These are phyloP conservation scores for Thryonomys swinderianus DNA, from an alignment of 2,113 vertebrate species.

Conservation along the genomic window DNA sequence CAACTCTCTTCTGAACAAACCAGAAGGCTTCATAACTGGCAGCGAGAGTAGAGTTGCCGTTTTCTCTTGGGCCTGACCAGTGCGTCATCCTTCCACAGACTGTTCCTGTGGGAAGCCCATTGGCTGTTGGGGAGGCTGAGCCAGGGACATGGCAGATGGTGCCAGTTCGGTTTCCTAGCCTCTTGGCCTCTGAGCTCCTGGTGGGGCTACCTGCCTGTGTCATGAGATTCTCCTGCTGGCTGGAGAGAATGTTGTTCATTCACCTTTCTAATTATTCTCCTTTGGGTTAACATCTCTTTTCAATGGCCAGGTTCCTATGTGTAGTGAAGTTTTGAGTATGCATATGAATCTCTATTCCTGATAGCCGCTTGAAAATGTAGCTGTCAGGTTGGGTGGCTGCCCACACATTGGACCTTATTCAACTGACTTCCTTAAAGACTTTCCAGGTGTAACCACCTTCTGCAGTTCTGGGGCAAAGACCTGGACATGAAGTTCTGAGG, in stretches of 20 bases:
- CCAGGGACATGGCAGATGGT: background rate
- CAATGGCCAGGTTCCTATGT: background rate
- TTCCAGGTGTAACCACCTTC: background rate
- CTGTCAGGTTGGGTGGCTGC: background rate
- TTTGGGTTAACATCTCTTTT: background rate
- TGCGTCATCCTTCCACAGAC: too few relatives aligned
- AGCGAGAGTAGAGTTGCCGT: background rate
- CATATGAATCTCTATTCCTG: background rate
- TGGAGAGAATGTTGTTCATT: background rate
- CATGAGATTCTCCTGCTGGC: background rate
- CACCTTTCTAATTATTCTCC: background rate
- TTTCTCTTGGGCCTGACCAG: background rate
- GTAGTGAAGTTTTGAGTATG: background rate
- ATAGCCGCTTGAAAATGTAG: background rate
- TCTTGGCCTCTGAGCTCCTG: background rate
- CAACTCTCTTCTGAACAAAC: background rate
- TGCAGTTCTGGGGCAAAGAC: background rate
- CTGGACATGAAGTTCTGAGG: background rate
- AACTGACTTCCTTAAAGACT: background rate
- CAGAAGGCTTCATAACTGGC: background rate
- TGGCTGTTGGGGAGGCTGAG: background rate
- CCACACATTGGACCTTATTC: background rate
- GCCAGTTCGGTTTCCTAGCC: background rate
- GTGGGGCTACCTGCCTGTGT: background rate
- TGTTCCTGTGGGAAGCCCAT: fast-evolving